A percentile compares a stretch with the other conserved stretches of the same genome.
Evolutionary conservation across 2,113 vertebrate species (phyloP).

Genomic region (Corythoichthys intestinalis): DNA sequence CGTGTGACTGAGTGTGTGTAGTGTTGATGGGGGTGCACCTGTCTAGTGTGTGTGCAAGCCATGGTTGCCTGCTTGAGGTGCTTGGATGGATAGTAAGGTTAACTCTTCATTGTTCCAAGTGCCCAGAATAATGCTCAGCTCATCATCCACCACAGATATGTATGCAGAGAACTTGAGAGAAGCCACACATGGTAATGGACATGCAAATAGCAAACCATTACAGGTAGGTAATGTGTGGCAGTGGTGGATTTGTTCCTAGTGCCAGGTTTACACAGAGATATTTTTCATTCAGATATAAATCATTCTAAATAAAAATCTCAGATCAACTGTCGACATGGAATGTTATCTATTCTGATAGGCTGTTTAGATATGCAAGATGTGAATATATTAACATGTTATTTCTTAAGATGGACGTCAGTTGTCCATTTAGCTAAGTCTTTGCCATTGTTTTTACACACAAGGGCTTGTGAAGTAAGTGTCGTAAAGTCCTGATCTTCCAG

Average conservation of each 20-base stretch:
- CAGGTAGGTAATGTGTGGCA: not conserved
- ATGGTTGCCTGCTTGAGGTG: slow-evolving; percentile 23
- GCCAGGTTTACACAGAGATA: not conserved
- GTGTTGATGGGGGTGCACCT: not conserved
- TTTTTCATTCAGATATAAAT: no score
- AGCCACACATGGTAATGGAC: not conserved
- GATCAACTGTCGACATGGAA: no score
- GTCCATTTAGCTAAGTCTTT: no score
- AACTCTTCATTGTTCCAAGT: not conserved
- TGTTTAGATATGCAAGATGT: no score
- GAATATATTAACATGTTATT: no score
- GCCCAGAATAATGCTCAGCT: not conserved
- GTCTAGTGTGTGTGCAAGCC: slow-evolving; percentile 19
- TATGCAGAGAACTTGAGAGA: not conserved
- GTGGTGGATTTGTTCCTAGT: not conserved
- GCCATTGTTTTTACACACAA: no score
- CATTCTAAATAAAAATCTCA: no score
- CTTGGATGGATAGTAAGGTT: slow-evolving; percentile 7
- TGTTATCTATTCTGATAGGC: no score
- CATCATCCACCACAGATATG: not conserved
- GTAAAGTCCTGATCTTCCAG: no score
- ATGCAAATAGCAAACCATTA: not conserved
- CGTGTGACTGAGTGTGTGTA: not conserved
- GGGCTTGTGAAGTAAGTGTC: no score
- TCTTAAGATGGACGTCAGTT: no score